Conservation (phyloP, 2,888 invertebrate genomes). For the Leptopilina syphax region DNA sequence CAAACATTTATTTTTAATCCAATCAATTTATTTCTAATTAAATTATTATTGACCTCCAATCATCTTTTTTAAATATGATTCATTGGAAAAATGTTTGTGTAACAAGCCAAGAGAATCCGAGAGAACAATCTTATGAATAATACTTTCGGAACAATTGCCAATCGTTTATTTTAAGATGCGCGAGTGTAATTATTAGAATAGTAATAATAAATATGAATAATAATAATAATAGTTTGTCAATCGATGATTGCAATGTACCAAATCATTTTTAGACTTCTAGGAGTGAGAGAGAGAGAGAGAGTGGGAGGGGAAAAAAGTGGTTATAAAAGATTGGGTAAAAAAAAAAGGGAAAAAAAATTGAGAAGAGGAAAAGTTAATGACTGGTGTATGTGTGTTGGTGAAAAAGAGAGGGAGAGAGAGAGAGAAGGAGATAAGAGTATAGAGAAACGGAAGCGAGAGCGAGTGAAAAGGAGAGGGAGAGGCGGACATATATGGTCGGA, state of each 20-base stretch:
- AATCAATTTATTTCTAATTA: not conserved
- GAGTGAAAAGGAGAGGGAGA: slow-evolving; percentile 67
- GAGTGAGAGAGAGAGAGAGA: not conserved
- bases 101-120: slow-evolving; percentile 18
- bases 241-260: not conserved
- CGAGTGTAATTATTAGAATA: not conserved
- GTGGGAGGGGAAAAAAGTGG: no score
- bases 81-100: slow-evolving; percentile 17
- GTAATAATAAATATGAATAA: not conserved
- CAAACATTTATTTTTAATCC: not conserved
- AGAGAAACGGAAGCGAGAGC: slow-evolving; percentile 54
- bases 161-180: not conserved
- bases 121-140: slow-evolving; percentile 19
- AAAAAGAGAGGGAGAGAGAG: slow-evolving; percentile 48
- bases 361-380: not conserved
- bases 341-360: not conserved
- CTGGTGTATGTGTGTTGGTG: not conserved
- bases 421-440: slow-evolving; percentile 55
- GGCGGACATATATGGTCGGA: slow-evolving; percentile 77
- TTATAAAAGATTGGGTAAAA: not conserved
- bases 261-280: not conserved
- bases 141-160: slow-evolving; percentile 1
- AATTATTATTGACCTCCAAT: slow-evolving; percentile 17
- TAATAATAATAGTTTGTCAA: not conserved
- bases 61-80: not conserved